These are phyloP conservation scores for Nerophis lumbriciformis DNA, from an alignment of 2,113 vertebrate genomes.

Conservation along the genomic window DNA sequence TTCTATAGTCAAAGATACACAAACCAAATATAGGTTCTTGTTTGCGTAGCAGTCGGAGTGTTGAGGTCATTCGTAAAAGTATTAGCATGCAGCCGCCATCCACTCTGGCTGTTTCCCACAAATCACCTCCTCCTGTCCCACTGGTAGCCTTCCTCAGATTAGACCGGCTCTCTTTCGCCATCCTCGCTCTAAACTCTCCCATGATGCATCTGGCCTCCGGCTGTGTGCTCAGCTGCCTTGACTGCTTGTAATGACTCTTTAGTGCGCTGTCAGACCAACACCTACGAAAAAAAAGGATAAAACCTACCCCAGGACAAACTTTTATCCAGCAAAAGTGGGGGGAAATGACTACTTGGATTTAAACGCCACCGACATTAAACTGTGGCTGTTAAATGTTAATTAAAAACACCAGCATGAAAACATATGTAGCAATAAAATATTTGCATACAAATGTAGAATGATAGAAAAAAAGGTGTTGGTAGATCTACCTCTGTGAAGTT, in stretches of 20 bases:
- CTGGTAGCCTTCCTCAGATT: constrained; percentile 14
- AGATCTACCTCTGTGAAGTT: too few species aligned
- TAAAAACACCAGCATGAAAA: background rate
- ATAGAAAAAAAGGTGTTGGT: too few species aligned
- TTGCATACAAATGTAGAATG: too few species aligned
- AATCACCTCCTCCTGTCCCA: constrained; percentile 24
- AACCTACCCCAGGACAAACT: background rate
- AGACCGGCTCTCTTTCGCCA: constrained; percentile 1
- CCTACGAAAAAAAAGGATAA: background rate
- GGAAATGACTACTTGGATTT: too few species aligned
- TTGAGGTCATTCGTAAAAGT: constrained; percentile 18
- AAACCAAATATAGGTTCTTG: background rate
- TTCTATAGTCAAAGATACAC: background rate
- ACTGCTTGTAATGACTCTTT: constrained; percentile 46
- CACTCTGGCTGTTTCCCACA: constrained; percentile 7
- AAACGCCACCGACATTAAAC: background rate
- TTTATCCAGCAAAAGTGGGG: background rate
- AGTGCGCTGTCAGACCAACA: constrained; percentile 19
- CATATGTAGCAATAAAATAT: too few species aligned
- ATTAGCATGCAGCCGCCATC: constrained; percentile 43
- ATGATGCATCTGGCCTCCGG: constrained; percentile 31
- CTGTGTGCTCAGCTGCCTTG: constrained; percentile 24
- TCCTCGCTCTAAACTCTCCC: constrained; percentile 12
- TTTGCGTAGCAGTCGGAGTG: constrained; percentile 13
- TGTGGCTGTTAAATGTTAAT: background rate